Conservation (phyloP, 1,140 invertebrate species). For the Oppia nitens region DNA sequence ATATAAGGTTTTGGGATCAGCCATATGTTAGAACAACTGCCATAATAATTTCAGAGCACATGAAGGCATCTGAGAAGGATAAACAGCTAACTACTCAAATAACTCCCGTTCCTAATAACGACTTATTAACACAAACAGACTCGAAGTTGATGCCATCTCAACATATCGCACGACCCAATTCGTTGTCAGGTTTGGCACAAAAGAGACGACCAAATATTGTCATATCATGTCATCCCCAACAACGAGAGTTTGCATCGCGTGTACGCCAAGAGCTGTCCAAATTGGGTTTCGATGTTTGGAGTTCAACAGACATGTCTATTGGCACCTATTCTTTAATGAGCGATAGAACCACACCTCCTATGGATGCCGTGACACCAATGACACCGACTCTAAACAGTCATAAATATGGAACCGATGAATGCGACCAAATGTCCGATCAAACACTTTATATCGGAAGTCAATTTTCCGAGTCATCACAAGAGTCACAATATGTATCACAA, state of each 20-base stretch:
- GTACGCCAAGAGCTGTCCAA: slow-evolving; percentile 22
- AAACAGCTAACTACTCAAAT: not conserved
- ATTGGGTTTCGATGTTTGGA: slow-evolving; percentile 25
- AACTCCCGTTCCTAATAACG: not conserved
- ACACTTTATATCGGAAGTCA: not conserved
- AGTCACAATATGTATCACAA: not conserved
- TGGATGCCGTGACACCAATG: slow-evolving; percentile 15
- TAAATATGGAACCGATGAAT: slow-evolving; percentile 4
- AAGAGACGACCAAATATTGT: slow-evolving; percentile 13
- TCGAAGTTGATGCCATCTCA: not conserved
- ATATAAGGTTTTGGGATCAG: not conserved
- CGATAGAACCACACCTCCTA: slow-evolving; percentile 13
- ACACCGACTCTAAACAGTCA: slow-evolving; percentile 15
- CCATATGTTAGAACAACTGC: slow-evolving; percentile 1
- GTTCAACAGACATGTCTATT: slow-evolving; percentile 22
- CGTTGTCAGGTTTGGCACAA: not conserved
- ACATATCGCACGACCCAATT: not conserved
- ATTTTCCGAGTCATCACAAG: not conserved
- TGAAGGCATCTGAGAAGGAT: not conserved
- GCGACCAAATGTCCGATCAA: slow-evolving; percentile 3
- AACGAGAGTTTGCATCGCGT: slow-evolving; percentile 16
- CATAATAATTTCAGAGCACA: not conserved
- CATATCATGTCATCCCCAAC: slow-evolving; percentile 20
- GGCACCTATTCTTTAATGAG: slow-evolving; percentile 3
- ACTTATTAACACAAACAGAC: not conserved